Base-by-base conservation (phyloP, 2,797 vertebrate species). In the Gadopsis marmoratus region DNA sequence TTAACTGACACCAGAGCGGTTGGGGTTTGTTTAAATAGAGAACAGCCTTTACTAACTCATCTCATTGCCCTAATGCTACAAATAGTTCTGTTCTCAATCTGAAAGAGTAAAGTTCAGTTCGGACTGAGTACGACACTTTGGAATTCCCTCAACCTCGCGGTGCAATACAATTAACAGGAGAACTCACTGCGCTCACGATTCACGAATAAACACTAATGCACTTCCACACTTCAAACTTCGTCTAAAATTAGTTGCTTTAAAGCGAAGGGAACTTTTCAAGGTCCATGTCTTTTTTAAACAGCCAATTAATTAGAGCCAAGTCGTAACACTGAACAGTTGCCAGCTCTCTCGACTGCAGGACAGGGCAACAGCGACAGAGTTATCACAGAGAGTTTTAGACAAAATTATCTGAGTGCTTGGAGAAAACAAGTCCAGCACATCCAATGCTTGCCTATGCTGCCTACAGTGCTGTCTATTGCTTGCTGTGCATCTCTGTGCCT, bases 241-340 rank as follows among this genome's bases (percentile, higher is more conserved):
- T 73, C 79, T 79, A 65, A 81, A 72, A 83, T 81, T 12, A 41
- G 48, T 56, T 59, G 60, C 35, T 78, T 80, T 59, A 47, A 71
- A 71, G 60, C 21, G 31, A 67, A 12, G 6, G 54, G 12, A 74
- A 83, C 65, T 68, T 83, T 85, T 85, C 59, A 74, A 82, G 72
- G 72, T 69, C 69, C 54, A 19, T 73, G 47, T 55, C 73, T 56
- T 71, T 61, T 78, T 56, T 16, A 33, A 68, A 59, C 59, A 68
- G 69, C 33, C 65, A 84, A 79, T 78, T 86, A 75, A 84, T 86
- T 63, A 84, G 62, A 81, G 77, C 69, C 70, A 79, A 71, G 66
- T 73, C 56, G 48, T 78, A 73, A 56, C 29, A 53, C 13, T 75
- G 71, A 83, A 63, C 0, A 8, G 59, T 23, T 86, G 67, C 71